phyloP scores from a whole-genome alignment of 2,888 invertebrate genomes.

The Carterocephalus palaemon region DNA sequence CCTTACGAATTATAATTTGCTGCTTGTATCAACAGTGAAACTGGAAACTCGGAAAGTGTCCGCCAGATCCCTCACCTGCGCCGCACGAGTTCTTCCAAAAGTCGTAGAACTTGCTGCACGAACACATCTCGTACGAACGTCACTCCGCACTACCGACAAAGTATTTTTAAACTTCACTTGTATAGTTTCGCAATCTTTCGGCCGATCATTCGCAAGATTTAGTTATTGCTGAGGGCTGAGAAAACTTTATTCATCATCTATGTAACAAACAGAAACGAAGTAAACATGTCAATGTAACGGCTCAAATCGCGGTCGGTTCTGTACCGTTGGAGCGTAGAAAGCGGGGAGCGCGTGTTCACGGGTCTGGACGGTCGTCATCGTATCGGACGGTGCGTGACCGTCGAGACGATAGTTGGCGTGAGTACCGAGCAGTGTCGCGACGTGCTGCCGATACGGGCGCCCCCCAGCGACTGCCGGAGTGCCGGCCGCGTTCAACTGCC shows the following conservation, averaged over 20 bases:
- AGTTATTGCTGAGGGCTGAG: constrained; percentile 51
- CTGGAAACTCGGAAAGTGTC: constrained; percentile 10
- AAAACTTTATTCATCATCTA: constrained; percentile 48
- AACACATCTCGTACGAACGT: constrained; percentile 66
- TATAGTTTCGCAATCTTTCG: constrained; percentile 74
- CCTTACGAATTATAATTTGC: no score
- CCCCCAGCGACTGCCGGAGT: constrained; percentile 66
- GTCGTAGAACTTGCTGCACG: constrained; percentile 75
- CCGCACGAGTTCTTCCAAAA: constrained; percentile 75
- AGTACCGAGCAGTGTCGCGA: constrained; percentile 39
- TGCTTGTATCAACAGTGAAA: constrained; percentile 19
- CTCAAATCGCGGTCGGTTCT: constrained; percentile 47
- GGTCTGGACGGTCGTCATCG: constrained; percentile 49
- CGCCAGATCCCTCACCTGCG: constrained; percentile 64
- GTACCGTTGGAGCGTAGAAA: constrained; percentile 68
- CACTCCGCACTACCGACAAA: constrained; percentile 71
- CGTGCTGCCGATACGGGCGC: constrained; percentile 61
- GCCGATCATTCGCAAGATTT: constrained; percentile 58
- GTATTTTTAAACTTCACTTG: constrained; percentile 78
- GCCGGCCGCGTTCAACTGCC: constrained; percentile 18
- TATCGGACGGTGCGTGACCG: constrained; percentile 37
- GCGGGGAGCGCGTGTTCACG: constrained; percentile 46
- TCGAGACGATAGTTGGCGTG: constrained; percentile 34
- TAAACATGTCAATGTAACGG: constrained; percentile 63
- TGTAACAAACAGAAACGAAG: constrained; percentile 49